Evolutionary conservation across 2,888 invertebrate species (phyloP).

Genomic region (Plutella xylostella): DNA sequence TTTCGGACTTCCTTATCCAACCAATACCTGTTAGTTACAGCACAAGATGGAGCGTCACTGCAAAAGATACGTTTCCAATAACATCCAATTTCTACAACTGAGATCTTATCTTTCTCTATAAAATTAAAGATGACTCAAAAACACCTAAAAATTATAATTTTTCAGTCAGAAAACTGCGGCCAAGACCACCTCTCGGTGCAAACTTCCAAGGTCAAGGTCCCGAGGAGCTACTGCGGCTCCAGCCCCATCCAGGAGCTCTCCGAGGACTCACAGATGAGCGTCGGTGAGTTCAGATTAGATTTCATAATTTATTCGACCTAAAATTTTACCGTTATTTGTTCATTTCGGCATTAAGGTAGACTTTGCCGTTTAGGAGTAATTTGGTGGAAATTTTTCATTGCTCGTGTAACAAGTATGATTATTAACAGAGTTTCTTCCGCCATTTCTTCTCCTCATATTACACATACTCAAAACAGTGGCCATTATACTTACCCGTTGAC

Average conservation of each 20-base stretch:
- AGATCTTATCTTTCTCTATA: neutral
- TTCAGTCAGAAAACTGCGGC: neutral
- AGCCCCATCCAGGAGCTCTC: constrained; percentile 11
- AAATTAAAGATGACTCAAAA: neutral
- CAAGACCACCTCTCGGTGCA: neutral
- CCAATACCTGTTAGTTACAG: no score
- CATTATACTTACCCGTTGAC: no score
- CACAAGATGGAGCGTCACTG: neutral
- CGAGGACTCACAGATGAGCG: neutral
- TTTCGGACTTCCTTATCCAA: neutral
- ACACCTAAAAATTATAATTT: neutral
- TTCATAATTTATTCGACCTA: neutral
- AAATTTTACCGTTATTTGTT: no score
- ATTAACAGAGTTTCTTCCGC: no score
- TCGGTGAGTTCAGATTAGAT: neutral
- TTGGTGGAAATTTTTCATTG: no score
- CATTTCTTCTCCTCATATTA: no score
- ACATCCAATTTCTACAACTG: neutral
- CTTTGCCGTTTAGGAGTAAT: no score
- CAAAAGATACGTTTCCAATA: neutral
- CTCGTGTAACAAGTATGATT: no score
- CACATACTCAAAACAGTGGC: no score
- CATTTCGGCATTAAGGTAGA: no score
- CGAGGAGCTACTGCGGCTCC: neutral
- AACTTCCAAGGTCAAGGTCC: neutral